These are phyloP conservation scores for Neolamprologus caudopunctatus DNA, from an alignment of 2,113 vertebrate species.

Conservation along the genomic window DNA sequence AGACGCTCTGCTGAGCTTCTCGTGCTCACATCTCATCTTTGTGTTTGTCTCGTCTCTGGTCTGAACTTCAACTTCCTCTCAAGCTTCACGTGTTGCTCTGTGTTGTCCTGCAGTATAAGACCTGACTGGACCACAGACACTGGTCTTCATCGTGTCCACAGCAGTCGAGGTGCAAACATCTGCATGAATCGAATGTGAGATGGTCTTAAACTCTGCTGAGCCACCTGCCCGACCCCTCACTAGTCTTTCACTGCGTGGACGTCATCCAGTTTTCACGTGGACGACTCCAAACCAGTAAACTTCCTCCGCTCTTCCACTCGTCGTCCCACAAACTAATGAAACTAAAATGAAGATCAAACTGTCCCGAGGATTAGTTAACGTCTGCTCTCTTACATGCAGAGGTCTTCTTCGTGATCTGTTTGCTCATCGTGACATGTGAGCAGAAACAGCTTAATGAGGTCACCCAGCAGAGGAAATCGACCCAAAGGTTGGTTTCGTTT, in stretches of 20 bases:
- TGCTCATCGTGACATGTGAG: background rate
- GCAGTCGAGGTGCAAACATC: background rate
- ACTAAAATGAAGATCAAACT: background rate
- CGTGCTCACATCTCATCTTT: background rate
- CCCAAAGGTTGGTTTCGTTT: background rate
- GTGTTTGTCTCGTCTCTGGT: background rate
- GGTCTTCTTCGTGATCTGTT: background rate
- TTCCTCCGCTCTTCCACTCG: background rate
- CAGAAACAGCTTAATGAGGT: background rate
- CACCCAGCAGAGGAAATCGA: background rate
- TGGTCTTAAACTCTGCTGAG: background rate
- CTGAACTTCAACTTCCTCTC: background rate
- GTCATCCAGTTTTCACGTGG: rapidly evolving
- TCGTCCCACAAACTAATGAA: background rate
- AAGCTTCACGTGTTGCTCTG: background rate
- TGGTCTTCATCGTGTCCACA: background rate
- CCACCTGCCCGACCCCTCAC: background rate
- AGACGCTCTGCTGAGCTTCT: background rate
- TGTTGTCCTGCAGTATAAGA: background rate
- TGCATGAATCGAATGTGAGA: background rate
- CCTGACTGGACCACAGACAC: background rate
- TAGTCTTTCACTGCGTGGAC: background rate
- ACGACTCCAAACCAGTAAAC: background rate
- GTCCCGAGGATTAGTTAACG: background rate
- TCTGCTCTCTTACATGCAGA: background rate